These are phyloP conservation scores for Samia ricini DNA, from an alignment of 1,140 invertebrate species.

Conservation along the genomic window DNA sequence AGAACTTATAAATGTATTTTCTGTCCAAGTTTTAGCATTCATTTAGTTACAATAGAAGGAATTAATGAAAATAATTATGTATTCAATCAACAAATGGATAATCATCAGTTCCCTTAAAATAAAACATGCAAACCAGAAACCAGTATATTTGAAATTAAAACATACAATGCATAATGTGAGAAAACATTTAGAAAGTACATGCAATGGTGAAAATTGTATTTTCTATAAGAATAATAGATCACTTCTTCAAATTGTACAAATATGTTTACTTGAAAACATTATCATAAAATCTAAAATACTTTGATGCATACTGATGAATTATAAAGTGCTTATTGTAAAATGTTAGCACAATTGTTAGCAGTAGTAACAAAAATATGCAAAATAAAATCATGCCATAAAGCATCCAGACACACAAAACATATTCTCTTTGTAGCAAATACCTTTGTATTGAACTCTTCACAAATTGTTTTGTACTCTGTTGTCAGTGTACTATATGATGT, in stretches of 20 bases:
- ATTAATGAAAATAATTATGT: too few relatives aligned
- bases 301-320: background rate
- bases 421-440: constrained; percentile 36
- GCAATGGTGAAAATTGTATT: background rate
- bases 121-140: background rate
- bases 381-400: background rate
- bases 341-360: constrained; percentile 28
- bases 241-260: background rate
- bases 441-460: constrained; percentile 71
- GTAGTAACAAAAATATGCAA: constrained; percentile 38
- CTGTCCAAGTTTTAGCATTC: too few relatives aligned
- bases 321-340: constrained; percentile 9
- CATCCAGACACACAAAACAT: background rate
- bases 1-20: too few relatives aligned
- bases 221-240: background rate
- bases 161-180: background rate
- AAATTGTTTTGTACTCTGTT: constrained; percentile 74
- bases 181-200: background rate
- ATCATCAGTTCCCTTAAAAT: too few relatives aligned
- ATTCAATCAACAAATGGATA: too few relatives aligned
- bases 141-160: background rate
- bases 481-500: constrained; percentile 68
- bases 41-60: too few relatives aligned
- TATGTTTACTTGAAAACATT: background rate
- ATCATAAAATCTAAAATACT: background rate